Evolutionary conservation across 2,888 invertebrate genomes (phyloP), one percentile per base, ranked within the genome.

Genomic region (Hedychridium roseum): DNA sequence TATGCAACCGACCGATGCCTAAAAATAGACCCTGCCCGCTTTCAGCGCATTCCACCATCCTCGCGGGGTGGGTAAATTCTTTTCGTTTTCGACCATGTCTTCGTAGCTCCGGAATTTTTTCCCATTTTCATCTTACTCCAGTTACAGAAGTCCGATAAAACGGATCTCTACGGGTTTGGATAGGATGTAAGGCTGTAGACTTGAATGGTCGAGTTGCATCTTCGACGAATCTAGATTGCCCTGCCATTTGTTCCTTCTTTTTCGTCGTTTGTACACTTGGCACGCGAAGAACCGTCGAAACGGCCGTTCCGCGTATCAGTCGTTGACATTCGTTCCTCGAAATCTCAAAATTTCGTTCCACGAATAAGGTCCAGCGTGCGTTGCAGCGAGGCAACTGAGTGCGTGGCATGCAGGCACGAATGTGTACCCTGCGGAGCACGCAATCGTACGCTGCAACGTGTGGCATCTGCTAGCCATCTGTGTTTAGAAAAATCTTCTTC

Each of bases 391-490:
- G 27, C 34, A 17, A 2, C 26, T 14, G 37, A 12, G 9, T 4
- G 17, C 15, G 31, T n/a, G 16, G 7, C 31, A 44, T 26, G 34
- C 4, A 32, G 16, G 27, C 28, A 26, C 9, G 27, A 23, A 16
- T 17, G 27, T 14, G 38, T 18, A 15, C 32, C 7, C 30, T 30
- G 7, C 11, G 2, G n/a, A 35, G 36, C 41, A 12, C 26, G 40
- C 41, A 14, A 38, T 50, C 53, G 43, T 18, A 26, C 48, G 35
- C 18, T 43, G 43, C 57, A 64, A 52, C 53, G 55, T 31, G 59
- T 54, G 63, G 67, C 73, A 73, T 74, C 75, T 76, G 76, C 66
- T 71, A 62, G 68, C 71, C 73, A 74, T 71, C 71, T 73, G 74
- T 67, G 70, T 71, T 72, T 71, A 68, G 70, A 73, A 73, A 75